Conservation (phyloP, 2,888 invertebrate genomes). For the Brachypalpus laphriformis region DNA sequence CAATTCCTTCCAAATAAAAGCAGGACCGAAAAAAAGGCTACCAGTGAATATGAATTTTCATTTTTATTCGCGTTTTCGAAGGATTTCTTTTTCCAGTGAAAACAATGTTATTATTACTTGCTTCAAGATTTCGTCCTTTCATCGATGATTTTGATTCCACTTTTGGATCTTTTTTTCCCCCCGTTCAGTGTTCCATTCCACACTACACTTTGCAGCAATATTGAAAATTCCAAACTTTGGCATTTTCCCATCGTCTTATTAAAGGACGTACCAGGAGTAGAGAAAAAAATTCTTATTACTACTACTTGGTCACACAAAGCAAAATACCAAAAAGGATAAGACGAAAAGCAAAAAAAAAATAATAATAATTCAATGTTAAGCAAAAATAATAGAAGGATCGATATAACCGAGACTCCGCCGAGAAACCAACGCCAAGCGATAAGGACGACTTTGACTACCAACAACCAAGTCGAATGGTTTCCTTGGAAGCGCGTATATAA, state of each 20-base stretch:
- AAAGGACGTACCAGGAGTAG: slow-evolving; percentile 48
- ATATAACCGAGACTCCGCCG: slow-evolving; percentile 25
- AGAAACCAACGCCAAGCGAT: slow-evolving; percentile 15
- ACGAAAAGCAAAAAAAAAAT: background rate
- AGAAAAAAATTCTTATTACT: slow-evolving; percentile 54
- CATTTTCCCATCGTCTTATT: slow-evolving; percentile 58
- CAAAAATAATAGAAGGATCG: slow-evolving; percentile 68
- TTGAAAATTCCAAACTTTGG: slow-evolving; percentile 71
- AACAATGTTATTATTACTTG: slow-evolving; percentile 72
- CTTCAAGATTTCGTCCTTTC: slow-evolving; percentile 48
- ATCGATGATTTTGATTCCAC: slow-evolving; percentile 54
- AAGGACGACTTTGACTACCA: slow-evolving; percentile 42
- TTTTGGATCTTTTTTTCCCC: background rate
- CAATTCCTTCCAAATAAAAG: slow-evolving; percentile 24
- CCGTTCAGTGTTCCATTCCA: slow-evolving; percentile 28
- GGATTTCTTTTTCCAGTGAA: slow-evolving; percentile 6
- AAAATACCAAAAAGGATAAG: background rate
- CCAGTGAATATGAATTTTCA: slow-evolving; percentile 36
- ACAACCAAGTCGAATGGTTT: slow-evolving; percentile 45
- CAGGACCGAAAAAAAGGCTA: background rate
- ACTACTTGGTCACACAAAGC: slow-evolving; percentile 61
- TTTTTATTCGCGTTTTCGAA: slow-evolving; percentile 25
- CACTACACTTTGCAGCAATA: slow-evolving; percentile 67
- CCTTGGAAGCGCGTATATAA: slow-evolving; percentile 37
- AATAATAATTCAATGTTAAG: slow-evolving; percentile 64